Conservation (phyloP, 2,113 vertebrate genomes). For the Anhinga rufa region DNA sequence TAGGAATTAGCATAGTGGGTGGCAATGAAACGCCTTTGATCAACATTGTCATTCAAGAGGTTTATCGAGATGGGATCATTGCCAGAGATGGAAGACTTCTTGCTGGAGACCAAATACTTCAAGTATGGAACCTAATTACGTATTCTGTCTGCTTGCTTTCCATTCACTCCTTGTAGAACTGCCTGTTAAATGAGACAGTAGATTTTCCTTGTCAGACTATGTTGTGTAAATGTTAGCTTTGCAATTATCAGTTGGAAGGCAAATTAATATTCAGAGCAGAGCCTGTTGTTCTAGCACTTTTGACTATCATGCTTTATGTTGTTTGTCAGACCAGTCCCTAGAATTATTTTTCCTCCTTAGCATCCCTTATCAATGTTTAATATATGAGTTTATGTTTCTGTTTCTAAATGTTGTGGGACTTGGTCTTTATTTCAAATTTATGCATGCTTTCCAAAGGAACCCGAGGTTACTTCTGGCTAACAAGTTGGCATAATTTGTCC, state of each 20-base stretch:
- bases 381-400: background rate
- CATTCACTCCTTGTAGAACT: conserved; percentile 9
- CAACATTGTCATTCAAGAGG: conserved; percentile 97
- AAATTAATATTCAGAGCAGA: conserved; percentile 38
- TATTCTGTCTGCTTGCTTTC: conserved; percentile 16
- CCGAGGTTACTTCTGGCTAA: background rate
- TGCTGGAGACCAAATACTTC: conserved; percentile 96
- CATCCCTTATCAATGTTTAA: background rate
- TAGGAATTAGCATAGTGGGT: conserved; percentile 96
- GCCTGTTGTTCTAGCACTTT: background rate
- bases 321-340: background rate
- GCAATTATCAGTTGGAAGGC: conserved; percentile 25
- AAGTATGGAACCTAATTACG: conserved; percentile 73
- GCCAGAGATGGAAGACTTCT: conserved; percentile 94
- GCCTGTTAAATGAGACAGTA: conserved; percentile 3
- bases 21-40: conserved; percentile 98
- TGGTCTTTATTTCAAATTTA: background rate
- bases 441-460: background rate
- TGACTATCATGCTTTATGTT: background rate
- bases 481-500: background rate
- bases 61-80: conserved; percentile 94
- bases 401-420: background rate
- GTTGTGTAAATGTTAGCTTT: conserved; percentile 34
- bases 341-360: background rate
- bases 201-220: background rate